Evolutionary conservation across 92 coral and sea anemone species (phyloP).

Genomic region (Actinostola sp.): DNA sequence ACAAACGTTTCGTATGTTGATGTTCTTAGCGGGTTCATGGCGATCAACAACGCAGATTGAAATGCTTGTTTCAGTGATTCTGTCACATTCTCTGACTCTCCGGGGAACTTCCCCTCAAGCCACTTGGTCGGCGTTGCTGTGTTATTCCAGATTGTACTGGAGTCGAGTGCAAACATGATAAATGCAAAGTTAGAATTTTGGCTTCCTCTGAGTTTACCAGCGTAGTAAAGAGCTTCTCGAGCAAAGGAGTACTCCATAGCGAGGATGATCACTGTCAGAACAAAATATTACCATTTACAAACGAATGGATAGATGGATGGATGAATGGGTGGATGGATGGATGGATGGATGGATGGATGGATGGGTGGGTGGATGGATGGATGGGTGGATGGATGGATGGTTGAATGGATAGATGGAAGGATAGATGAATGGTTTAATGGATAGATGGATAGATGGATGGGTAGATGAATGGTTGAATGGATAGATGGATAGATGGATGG

Average conservation of each 20-base stretch:
- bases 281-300: too few relatives aligned
- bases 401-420: too few relatives aligned
- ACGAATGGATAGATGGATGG: too few relatives aligned
- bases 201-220: constrained; percentile 59
- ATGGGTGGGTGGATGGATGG: too few relatives aligned
- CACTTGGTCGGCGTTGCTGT: constrained; percentile 35
- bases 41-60: constrained; percentile 61
- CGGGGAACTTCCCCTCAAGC: constrained; percentile 10
- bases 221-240: constrained; percentile 61
- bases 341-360: too few relatives aligned
- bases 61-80: constrained; percentile 36
- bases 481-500: too few relatives aligned
- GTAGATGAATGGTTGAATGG: too few relatives aligned
- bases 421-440: too few relatives aligned
- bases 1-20: constrained; percentile 49
- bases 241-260: constrained; percentile 78
- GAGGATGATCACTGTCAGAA: constrained; percentile 74
- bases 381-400: too few relatives aligned
- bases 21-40: constrained; percentile 50
- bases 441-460: too few relatives aligned
- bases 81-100: constrained; percentile 13
- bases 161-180: constrained; percentile 68
- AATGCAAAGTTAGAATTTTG: constrained; percentile 56
- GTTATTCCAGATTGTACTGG: constrained; percentile 44
- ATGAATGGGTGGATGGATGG: too few relatives aligned